Base-by-base conservation (phyloP, 2,113 vertebrate species). In the Hypocryptadius cinnamomeus region DNA sequence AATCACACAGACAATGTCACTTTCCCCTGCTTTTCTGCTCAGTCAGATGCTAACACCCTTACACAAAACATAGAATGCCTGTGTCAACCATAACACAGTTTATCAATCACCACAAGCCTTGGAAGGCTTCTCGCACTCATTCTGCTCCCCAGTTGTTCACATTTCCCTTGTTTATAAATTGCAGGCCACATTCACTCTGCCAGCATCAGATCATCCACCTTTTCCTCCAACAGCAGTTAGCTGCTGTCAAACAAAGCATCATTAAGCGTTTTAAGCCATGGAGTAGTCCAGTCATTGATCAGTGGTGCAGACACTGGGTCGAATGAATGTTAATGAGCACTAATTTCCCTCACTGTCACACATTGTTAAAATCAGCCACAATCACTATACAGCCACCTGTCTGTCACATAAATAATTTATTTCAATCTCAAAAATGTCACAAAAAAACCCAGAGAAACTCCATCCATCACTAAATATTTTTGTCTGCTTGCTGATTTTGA, bases 311-410 rank as follows among this genome's bases (percentile, higher is more conserved):
- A 88, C 89, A 85, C 59, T 91, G 77, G 76, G 60, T 48, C 7
- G 18, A 85, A 50, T 73, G 85, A 96, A 92, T 87, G 77, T 86
- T 95, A 92, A 96, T 79, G 60, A 96, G 79, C 50, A 59, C 57
- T 89, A 69, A 90, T 91, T 95, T 91, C 91, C 47, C 64, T 57
- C 82, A 77, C 59, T 84, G 89, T 69, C 91, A 57, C 70, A 74
- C 87, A 68, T 18, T 93, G 78, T 92, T 95, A 96, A 88, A 89
- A 87, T 96, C 90, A 94, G 8, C 47, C 18, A 21, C 63, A 92
- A 88, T 56, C 42, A 89, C 69, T 90, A 53, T 65, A 72, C 33
- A 96, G 70, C 59, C 74, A 92, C 79, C n/a, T 96, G 93, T 87
- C 93, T 81, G 57, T 85, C 73, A 94, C 65, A 28, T 72, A 96